Evolutionary conservation across 2,797 vertebrate species (phyloP).

Genomic region (Anolis apletophallus): DNA sequence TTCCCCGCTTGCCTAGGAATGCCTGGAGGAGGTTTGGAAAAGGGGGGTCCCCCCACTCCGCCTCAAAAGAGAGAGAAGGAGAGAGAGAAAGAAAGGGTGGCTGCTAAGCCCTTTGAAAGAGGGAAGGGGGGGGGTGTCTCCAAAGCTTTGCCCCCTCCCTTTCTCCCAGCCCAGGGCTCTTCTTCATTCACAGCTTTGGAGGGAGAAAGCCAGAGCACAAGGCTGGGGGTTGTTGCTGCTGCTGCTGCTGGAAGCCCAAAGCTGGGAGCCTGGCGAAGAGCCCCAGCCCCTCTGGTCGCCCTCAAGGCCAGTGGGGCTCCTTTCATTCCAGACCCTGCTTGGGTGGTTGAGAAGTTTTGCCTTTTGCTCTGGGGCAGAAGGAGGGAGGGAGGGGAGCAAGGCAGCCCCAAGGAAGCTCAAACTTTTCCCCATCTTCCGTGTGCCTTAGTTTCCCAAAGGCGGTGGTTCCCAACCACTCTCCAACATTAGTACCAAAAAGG

Average conservation of each 20-base stretch:
- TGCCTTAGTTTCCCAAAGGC: conserved; percentile 63
- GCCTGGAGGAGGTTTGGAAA: neutral
- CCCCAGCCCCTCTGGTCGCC: too few species aligned
- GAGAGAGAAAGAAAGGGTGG: too few species aligned
- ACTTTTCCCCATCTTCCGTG: conserved; percentile 62
- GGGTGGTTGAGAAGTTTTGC: neutral
- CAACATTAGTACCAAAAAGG: too few species aligned
- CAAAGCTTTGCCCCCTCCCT: conserved; percentile 21
- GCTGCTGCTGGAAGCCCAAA: neutral
- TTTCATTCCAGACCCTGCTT: neutral
- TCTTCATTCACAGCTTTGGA: conserved; percentile 26
- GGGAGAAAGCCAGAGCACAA: neutral
- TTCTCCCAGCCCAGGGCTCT: neutral
- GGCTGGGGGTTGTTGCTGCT: neutral
- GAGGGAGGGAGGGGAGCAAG: neutral
- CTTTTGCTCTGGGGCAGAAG: too few species aligned
- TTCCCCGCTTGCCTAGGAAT: too few species aligned
- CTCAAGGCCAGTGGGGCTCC: too few species aligned
- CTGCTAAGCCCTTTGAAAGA: too few species aligned
- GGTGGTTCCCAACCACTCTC: too few species aligned
- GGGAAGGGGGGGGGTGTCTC: too few species aligned
- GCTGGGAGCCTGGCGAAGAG: neutral
- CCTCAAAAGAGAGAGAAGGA: too few species aligned
- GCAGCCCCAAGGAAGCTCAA: conserved; percentile 44
- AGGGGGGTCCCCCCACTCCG: too few species aligned